Base-by-base conservation (phyloP, 1,140 invertebrate genomes). In the Drosophila mojavensis region DNA sequence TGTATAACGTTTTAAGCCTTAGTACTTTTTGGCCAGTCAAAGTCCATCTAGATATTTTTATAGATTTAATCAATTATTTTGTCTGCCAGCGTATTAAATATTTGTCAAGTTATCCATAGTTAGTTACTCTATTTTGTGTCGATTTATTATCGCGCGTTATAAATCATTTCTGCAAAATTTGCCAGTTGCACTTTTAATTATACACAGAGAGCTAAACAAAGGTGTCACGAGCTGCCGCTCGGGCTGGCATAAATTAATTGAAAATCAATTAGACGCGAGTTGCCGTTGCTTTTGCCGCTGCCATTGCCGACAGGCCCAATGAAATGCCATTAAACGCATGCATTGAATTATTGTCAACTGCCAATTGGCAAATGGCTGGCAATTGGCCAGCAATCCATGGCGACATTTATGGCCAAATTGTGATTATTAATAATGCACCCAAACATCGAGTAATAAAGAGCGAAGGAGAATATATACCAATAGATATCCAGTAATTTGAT, bases 241-340 rank as follows among this genome's bases (percentile, higher is more conserved):
- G 77, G 77, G 55, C 83, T 65, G 58, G 65, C 59, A 88, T 88
- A 88, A 88, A 88, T 88, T 88, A 88, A 88, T 88, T 88, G 77
- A 83, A 88, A 88, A 88, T 88, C 83, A 83, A 88, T 88, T 88
- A 88, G 84, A 63, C 45, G 51, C 72, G 51, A 68, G 59, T 36
- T 24, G 59, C 54, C 41, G 59, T 30, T 30, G 59, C 63, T 55
- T 20, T 28, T 24, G 70, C 54, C 41, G 54, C 26, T 30, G 59
- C 63, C 60, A 20, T 28, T 24, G 70, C 54, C 30, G 28, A 6
- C 51, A 55, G 59, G 66, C 59, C 20, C 62, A 66, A 67, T 74
- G 36, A 69, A 62, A 62, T 62, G 58, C 71, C 65, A 74, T 62
- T 69, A 74, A 74, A 69, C 59, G 71, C 71, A 74, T 73, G 70